Evolutionary conservation across 2,888 invertebrate species (phyloP).

Genomic region (Drosophila phalerata): DNA sequence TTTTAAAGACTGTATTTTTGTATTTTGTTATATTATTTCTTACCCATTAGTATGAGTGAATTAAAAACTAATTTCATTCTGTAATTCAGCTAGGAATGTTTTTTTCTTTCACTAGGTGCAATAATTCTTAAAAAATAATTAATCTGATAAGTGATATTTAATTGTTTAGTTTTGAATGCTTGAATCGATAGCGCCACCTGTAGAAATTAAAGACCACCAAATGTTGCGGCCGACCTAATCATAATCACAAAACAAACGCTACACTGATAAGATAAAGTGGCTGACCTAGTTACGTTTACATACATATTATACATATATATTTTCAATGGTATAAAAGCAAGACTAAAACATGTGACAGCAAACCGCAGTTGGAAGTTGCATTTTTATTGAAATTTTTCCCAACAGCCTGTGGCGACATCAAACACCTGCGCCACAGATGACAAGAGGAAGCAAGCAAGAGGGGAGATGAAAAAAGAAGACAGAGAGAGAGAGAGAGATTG

Average conservation of each 20-base stretch:
- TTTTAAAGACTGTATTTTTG: too few relatives aligned
- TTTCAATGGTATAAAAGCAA: constrained; percentile 8
- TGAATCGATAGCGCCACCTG: constrained; percentile 40
- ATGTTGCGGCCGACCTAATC: constrained; percentile 37
- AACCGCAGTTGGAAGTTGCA: constrained; percentile 51
- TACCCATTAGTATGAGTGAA: too few relatives aligned
- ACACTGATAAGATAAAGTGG: constrained; percentile 58
- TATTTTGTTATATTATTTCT: too few relatives aligned
- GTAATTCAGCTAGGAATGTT: too few relatives aligned
- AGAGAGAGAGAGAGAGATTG: constrained; percentile 12
- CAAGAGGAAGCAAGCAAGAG: neutral
- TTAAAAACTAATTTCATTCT: too few relatives aligned
- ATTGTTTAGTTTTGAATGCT: neutral
- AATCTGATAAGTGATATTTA: too few relatives aligned
- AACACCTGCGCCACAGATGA: constrained; percentile 61
- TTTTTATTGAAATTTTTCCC: constrained; percentile 43
- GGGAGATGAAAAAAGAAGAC: neutral
- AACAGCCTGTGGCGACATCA: constrained; percentile 63
- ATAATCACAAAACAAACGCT: constrained; percentile 32
- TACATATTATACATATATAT: constrained; percentile 6
- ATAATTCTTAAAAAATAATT: too few relatives aligned
- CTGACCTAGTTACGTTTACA: constrained; percentile 56
- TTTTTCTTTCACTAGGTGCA: too few relatives aligned
- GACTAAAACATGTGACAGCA: constrained; percentile 27
- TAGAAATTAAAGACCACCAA: constrained; percentile 43